Conservation (phyloP, 2,888 invertebrate genomes). For the Azorinus chamasolen region DNA sequence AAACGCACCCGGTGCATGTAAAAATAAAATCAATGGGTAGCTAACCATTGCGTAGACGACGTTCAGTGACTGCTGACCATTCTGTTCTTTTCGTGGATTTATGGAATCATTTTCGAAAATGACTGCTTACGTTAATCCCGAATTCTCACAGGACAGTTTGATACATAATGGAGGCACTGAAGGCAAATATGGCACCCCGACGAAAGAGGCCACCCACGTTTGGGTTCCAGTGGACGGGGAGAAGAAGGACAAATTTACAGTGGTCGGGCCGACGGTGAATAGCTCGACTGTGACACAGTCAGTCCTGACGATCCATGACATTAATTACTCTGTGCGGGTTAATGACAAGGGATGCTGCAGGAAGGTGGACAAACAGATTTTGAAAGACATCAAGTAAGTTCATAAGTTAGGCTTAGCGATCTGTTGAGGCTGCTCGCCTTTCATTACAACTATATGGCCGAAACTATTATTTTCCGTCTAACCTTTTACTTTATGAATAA, state of each 20-base stretch:
- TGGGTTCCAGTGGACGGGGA: conserved; percentile 12
- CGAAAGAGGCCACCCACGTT: conserved; percentile 10
- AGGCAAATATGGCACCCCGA: neutral
- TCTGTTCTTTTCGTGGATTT: too few species aligned
- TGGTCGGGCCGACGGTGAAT: neutral
- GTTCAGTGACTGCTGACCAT: too few species aligned
- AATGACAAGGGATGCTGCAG: conserved; percentile 75
- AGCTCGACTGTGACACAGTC: conserved; percentile 13
- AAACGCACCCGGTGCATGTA: too few species aligned
- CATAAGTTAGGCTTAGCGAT: neutral
- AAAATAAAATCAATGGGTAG: too few species aligned
- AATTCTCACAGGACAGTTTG: conserved; percentile 16
- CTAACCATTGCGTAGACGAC: too few species aligned
- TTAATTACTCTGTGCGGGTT: conserved; percentile 79
- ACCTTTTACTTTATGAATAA: too few species aligned
- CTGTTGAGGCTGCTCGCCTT: neutral
- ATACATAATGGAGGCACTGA: conserved; percentile 16
- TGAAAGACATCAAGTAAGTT: conserved; percentile 81
- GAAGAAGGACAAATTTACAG: neutral
- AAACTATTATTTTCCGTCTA: too few species aligned
- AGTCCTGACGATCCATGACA: conserved; percentile 75
- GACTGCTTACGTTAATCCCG: too few species aligned
- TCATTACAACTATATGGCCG: neutral
- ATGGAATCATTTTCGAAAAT: too few species aligned
- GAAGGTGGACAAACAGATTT: conserved; percentile 74